Conservation (phyloP, 2,888 invertebrate species). For the Odontocolon sp. region DNA sequence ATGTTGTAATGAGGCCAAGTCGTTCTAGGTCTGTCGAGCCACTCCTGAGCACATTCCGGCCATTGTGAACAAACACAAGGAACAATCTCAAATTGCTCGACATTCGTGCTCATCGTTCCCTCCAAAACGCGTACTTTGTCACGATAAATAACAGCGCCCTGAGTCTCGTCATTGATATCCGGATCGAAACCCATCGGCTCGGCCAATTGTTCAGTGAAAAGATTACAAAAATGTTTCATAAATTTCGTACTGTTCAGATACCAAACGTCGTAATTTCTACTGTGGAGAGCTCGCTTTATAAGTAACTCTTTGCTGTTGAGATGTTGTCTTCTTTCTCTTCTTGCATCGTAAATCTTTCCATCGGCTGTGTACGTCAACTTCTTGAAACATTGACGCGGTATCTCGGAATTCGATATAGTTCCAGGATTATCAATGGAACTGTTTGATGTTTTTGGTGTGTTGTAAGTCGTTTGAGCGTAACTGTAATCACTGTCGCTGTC, state of each 20-base stretch:
- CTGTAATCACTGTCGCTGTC: constrained; percentile 84
- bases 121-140: constrained; percentile 81
- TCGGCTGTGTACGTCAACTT: constrained; percentile 69
- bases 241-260: constrained; percentile 85
- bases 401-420: constrained; percentile 51
- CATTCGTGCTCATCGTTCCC: constrained; percentile 63
- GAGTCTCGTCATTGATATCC: constrained; percentile 76
- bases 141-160: constrained; percentile 87
- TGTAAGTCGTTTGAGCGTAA: constrained; percentile 83
- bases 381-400: constrained; percentile 75
- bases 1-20: constrained; percentile 88
- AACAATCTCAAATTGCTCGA: constrained; percentile 85
- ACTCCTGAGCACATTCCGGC: constrained; percentile 88
- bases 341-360: constrained; percentile 71
- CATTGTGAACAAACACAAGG: constrained; percentile 88
- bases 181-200: constrained; percentile 83
- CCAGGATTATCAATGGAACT: constrained; percentile 79
- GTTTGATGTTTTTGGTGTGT: constrained; percentile 72
- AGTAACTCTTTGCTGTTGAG: constrained; percentile 70
- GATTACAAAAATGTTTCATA: constrained; percentile 86
- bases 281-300: constrained; percentile 67
- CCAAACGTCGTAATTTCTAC: constrained; percentile 70
- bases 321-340: constrained; percentile 63
- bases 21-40: constrained; percentile 84
- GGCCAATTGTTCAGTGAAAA: constrained; percentile 85